Conservation (phyloP, 23 tunicate species). For the Diplosoma virens region DNA sequence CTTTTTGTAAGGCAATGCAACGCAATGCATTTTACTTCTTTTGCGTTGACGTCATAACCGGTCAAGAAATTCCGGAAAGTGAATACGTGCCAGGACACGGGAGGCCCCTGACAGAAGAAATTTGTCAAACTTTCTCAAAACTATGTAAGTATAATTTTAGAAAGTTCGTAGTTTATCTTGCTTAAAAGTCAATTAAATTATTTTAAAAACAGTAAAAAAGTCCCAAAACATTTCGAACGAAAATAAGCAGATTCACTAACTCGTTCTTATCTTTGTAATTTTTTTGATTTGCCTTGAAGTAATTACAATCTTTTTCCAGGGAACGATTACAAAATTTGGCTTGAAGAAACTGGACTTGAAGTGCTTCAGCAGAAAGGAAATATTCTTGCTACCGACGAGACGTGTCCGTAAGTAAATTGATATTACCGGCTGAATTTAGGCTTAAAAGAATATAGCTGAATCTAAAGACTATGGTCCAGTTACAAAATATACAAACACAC, state of each 20-base stretch:
- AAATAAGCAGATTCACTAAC: no score
- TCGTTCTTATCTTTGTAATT: no score
- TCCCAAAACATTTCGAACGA: no score
- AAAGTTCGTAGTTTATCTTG: no score
- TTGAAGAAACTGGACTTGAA: neutral
- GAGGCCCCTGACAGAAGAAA: neutral
- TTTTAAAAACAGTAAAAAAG: no score
- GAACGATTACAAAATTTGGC: neutral
- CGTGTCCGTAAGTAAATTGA: conserved; percentile 4
- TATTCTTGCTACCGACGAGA: neutral
- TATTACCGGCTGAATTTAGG: no score
- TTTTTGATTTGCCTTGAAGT: no score
- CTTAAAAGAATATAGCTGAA: no score
- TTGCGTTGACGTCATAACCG: neutral
- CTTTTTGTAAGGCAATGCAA: neutral
- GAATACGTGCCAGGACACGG: neutral
- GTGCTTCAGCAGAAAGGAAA: neutral
- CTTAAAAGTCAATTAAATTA: no score
- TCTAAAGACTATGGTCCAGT: no score
- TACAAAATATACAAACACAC: no score
- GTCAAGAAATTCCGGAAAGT: neutral
- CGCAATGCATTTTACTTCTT: neutral
- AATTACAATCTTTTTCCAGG: neutral
- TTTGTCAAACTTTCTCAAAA: neutral
- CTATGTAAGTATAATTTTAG: conserved; percentile 5